Conservation (phyloP, 2,113 vertebrate genomes). For the Lagopus muta region DNA sequence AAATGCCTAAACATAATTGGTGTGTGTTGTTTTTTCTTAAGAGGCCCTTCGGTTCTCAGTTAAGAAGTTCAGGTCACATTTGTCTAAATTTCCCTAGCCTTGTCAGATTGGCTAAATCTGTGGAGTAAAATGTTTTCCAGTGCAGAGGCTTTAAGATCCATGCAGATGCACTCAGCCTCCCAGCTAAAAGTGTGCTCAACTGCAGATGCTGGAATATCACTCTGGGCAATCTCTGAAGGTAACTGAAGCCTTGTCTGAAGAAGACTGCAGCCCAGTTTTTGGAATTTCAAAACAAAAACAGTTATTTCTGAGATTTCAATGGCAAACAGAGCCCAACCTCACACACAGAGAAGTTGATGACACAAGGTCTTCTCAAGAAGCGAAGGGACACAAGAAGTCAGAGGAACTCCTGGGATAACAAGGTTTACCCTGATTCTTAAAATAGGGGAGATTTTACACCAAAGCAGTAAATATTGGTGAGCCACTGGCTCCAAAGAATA, state of each 20-base stretch:
- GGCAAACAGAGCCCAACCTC: background rate
- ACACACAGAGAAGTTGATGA: background rate
- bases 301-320: background rate
- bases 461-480: background rate
- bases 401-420: background rate
- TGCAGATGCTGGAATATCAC: background rate
- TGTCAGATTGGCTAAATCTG: constrained; percentile 3
- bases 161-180: background rate
- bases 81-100: background rate
- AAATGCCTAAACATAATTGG: background rate
- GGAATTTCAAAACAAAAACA: background rate
- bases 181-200: background rate
- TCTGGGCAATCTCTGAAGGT: background rate
- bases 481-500: background rate
- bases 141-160: background rate
- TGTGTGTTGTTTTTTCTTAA: constrained; percentile 8
- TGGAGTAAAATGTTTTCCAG: background rate
- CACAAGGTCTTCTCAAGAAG: background rate
- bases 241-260: background rate
- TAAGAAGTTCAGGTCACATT: background rate
- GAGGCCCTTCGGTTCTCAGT: background rate
- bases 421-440: background rate
- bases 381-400: background rate
- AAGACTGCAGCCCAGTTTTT: background rate
- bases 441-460: background rate